Conservation (phyloP, 2,797 vertebrate species). For the Platyrinchus mystaceus region DNA sequence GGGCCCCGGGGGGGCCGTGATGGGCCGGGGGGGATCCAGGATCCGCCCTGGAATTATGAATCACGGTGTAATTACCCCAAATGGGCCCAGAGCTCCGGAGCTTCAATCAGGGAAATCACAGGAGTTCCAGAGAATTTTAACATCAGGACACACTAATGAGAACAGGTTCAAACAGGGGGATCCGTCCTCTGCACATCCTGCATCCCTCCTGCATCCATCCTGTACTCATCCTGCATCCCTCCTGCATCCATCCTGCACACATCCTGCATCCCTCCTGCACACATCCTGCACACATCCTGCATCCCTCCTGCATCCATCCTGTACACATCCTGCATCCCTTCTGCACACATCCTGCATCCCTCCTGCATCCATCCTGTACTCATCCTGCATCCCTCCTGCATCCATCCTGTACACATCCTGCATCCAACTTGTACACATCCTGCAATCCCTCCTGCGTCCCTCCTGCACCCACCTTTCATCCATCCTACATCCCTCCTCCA, state of each 20-base stretch:
- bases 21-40: accelerated
- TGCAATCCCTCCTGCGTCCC: too few relatives aligned
- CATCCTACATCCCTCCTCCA: background rate
- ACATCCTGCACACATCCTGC: background rate
- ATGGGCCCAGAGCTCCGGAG: background rate
- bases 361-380: background rate
- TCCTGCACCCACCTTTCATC: too few relatives aligned
- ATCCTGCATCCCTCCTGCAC: background rate
- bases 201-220: background rate
- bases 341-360: background rate
- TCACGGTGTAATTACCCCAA: background rate
- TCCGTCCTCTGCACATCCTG: background rate
- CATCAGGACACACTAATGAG: accelerated
- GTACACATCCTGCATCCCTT: accelerated
- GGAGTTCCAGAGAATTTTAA: background rate
- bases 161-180: background rate
- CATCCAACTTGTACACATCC: background rate
- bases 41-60: background rate
- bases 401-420: background rate
- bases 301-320: accelerated
- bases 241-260: background rate
- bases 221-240: too few relatives aligned
- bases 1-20: background rate
- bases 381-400: background rate
- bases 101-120: background rate